Base-by-base conservation (phyloP, 2,888 invertebrate genomes). In the Taphrorychus bicolor region DNA sequence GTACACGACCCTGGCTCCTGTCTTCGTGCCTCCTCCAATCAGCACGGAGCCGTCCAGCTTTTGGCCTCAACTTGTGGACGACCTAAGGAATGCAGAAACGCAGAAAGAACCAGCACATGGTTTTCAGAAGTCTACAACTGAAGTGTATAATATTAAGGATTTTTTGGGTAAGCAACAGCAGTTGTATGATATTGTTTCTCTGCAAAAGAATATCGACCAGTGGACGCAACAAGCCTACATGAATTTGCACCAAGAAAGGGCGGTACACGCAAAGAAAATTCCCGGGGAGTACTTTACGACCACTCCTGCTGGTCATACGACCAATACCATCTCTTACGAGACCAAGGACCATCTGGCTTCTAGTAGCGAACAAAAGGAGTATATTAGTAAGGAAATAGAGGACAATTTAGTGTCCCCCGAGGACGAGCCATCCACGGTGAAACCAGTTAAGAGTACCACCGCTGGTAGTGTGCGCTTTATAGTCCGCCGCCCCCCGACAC, bases 181-280 rank as follows among this genome's bases (percentile, higher is more conserved):
- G 23, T 85, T 88, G 0, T 90, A 91, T 74, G 92, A 93, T 77
- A 86, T 92, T 11, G 86, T 88, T 11, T 88, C 89, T 76, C 82
- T 94, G 40, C 93, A 93, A 78, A 91, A 92, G 73, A 93, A 91
- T 73, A 94, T 94, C 63, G 92, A 94, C 74, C 90, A 90, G 70
- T 94, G 94, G 94, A 94, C 93, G 0, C 89, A 89, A 74, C 89
- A 91, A 82, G 89, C 90, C 74, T 92, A 87, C 79, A 85, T 85
- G 63, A 81, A 52, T 3, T 22, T 64, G 18, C 82, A 69, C 80
- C 83, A 66, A 85, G 84, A 70, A 73, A n/a, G 82, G 14, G 82
- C 61, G 66, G 2, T 69, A 51, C 19, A 69, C 74, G 1, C 73
- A 87, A 94, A 93, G 79, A 87, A 90, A 79, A 93, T 94, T 72